Conservation (phyloP, 2,797 vertebrate species). For the Astyanax mexicanus region DNA sequence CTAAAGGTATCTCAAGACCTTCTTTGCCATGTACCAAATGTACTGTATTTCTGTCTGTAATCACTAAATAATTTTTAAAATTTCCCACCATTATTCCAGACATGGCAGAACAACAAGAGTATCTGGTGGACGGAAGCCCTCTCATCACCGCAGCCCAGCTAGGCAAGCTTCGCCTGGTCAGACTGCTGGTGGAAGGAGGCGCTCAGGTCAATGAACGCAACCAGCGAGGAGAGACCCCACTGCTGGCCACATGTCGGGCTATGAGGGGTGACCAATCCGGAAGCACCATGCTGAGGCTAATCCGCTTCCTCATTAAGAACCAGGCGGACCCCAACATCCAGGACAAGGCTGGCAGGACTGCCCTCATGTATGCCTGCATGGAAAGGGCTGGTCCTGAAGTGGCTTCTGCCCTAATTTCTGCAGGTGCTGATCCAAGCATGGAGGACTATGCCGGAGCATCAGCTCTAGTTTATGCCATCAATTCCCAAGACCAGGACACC, state of each 20-base stretch:
- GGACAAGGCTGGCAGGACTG: conserved; percentile 73
- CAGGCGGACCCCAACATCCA: conserved; percentile 75
- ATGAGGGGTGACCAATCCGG: conserved; percentile 62
- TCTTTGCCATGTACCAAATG: too few relatives aligned
- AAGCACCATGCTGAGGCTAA: conserved; percentile 61
- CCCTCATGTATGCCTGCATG: conserved; percentile 79
- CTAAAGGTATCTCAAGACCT: too few relatives aligned
- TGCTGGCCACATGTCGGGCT: conserved; percentile 73
- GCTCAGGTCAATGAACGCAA: conserved; percentile 75
- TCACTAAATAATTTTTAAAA: background rate
- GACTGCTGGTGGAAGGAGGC: conserved; percentile 78
- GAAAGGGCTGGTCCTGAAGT: conserved; percentile 70
- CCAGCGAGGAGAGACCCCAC: conserved; percentile 74
- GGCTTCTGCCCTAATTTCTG: conserved; percentile 66
- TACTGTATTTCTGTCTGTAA: background rate
- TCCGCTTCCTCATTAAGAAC: conserved; percentile 71
- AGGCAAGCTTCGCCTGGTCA: conserved; percentile 75
- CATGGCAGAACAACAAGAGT: conserved; percentile 67
- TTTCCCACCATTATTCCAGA: conserved; percentile 11
- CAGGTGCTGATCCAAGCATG: conserved; percentile 74
- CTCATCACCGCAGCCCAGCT: conserved; percentile 72
- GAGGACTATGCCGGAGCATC: conserved; percentile 76
- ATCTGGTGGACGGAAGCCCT: conserved; percentile 68
- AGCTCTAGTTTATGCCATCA: conserved; percentile 76
- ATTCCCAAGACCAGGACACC: conserved; percentile 70